Base-by-base conservation (phyloP, 2,797 vertebrate species). In the Triplophysa bombifrons region DNA sequence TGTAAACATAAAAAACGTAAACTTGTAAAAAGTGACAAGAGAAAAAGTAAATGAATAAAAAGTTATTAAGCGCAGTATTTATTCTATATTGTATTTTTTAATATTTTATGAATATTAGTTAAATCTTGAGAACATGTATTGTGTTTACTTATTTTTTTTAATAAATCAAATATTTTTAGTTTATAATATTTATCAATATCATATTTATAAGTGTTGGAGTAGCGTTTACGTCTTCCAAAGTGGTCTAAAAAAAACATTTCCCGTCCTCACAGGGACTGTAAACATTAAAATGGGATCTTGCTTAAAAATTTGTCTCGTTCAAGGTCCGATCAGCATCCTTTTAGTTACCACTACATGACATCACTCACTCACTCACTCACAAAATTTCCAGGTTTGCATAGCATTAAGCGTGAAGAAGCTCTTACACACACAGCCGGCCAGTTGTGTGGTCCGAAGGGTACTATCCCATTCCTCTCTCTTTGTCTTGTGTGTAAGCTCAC, bases 381-480 rank as follows among this genome's bases (percentile, higher is more conserved):
- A 51, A 70, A 67, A 67, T 79, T 77, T 74, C 72, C 34, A 63
- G 41, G 74, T 30, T 65, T 22, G 25, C 22, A 55, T 69, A 72
- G 25, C 60, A 55, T 1, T 66, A 88, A 93, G 85, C 87, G 83
- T 92, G 91, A 90, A 93, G 89, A 92, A 92, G 89, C 87, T 88
- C 88, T 93, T 93, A 90, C 89, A 89, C 88, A 85, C 90, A 87
- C 88, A 87, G 87, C 78, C 83, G 56, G 85, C 91, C 44, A 89
- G 84, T 88, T 93, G 93, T 94, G 93, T 94, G 93, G 93, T 94
- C 93, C 72, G 67, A 80, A 87, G 87, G 89, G 87, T 89, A 86
- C 86, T 86, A 88, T 90, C 85, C 84, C 83, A 90, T 80, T 79
- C 78, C 79, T 85, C 69, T 80, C 68, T 71, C 38, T 76, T 66